Conservation (phyloP, 1,140 invertebrate species). For the Macrocentrus cingulum region DNA sequence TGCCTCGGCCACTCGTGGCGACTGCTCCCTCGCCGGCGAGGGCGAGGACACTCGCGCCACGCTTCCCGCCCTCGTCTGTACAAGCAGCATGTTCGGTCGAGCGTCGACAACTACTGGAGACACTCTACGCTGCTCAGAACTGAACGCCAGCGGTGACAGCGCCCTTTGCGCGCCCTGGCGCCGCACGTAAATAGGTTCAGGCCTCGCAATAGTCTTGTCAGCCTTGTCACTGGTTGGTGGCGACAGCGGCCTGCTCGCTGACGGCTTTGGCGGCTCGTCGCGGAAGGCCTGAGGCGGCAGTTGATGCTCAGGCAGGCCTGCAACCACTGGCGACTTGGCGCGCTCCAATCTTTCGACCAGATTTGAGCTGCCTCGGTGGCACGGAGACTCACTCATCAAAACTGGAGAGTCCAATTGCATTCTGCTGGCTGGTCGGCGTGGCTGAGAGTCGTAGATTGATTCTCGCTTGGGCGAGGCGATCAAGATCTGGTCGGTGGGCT, state of each 20-base stretch:
- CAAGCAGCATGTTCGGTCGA: constrained; percentile 3
- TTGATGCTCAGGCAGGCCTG: constrained; percentile 3
- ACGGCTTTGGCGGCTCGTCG: constrained; percentile 8
- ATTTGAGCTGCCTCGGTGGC: constrained; percentile 28
- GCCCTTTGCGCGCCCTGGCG: constrained; percentile 14
- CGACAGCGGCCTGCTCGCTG: constrained; percentile 12
- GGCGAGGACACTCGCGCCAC: background rate
- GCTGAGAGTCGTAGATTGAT: constrained; percentile 33
- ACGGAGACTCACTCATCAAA: constrained; percentile 43
- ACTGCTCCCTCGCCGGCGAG: background rate
- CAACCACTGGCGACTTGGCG: constrained; percentile 12
- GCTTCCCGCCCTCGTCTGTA: constrained; percentile 7
- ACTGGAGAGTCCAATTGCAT: constrained; percentile 30
- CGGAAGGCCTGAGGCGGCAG: constrained; percentile 17
- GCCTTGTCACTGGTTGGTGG: constrained; percentile 5
- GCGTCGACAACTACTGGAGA: background rate
- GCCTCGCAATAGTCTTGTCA: constrained; percentile 30
- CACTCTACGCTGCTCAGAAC: background rate
- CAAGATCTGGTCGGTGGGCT: constrained; percentile 51
- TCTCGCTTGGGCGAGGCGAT: constrained; percentile 54
- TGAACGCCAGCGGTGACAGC: constrained; percentile 14
- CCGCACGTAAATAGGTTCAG: constrained; percentile 35
- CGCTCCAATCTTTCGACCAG: constrained; percentile 27
- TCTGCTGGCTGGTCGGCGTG: constrained; percentile 29
- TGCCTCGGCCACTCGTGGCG: background rate